Evolutionary conservation across 2,888 invertebrate species (phyloP).

Genomic region (Eristalis intricaria): DNA sequence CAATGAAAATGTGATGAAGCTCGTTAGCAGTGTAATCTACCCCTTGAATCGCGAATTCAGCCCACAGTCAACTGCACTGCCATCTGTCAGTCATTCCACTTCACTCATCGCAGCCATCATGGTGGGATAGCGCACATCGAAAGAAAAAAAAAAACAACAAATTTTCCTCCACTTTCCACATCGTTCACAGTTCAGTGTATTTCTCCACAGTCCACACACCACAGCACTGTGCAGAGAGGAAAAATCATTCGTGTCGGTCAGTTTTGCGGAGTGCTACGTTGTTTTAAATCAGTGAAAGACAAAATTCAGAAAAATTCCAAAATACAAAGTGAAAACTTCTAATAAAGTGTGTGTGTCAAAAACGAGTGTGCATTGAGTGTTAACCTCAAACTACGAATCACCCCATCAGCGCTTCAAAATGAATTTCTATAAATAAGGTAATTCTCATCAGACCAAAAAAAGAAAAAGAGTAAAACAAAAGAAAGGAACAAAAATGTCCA

Average conservation of each 20-base stretch:
- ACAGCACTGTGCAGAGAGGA: constrained; percentile 33
- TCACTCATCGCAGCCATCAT: background rate
- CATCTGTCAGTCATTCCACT: constrained; percentile 18
- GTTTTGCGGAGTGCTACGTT: constrained; percentile 66
- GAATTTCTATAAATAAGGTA: constrained; percentile 70
- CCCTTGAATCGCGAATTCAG: too few relatives aligned
- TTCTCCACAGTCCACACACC: background rate
- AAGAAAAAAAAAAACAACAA: background rate
- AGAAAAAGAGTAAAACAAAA: constrained; percentile 18
- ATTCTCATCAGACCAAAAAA: constrained; percentile 9
- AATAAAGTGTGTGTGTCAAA: constrained; percentile 13
- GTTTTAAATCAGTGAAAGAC: constrained; percentile 49
- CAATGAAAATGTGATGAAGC: too few relatives aligned
- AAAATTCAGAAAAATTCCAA: constrained; percentile 42
- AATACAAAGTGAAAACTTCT: constrained; percentile 38
- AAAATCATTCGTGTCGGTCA: constrained; percentile 70
- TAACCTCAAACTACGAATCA: constrained; percentile 36
- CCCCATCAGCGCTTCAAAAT: constrained; percentile 57
- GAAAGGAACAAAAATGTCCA: constrained; percentile 33
- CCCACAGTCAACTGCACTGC: background rate
- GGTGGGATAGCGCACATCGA: too few relatives aligned
- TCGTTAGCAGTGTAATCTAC: too few relatives aligned
- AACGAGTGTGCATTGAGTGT: constrained; percentile 39
- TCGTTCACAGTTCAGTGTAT: constrained; percentile 56
- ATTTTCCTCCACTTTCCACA: constrained; percentile 19